Evolutionary conservation across 2,888 invertebrate species (phyloP), one percentile per base, ranked within the genome.

Genomic region (Andrena trimmerana): DNA sequence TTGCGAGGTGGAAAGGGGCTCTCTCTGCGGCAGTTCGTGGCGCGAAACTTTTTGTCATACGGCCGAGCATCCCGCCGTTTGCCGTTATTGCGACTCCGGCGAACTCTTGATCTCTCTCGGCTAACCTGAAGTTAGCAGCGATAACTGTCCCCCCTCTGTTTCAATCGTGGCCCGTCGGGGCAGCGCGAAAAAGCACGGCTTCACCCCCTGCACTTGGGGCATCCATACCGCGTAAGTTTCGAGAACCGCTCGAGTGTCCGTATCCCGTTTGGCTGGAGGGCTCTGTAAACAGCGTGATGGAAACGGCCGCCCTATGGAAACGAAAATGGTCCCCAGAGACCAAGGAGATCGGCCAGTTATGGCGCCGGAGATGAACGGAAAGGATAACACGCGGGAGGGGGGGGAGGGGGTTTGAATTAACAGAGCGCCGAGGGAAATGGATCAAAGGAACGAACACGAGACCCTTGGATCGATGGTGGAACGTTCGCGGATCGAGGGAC

Each of bases 231-330:
- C 83, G 86, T 90, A 89, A 91, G 89, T 90, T 90, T 87, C 78
- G 79, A 87, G 85, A 85, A 83, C 74, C 65, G 75, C 63, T 67
- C 78, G 81, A 78, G 82, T 68, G 78, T 78, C 65, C 52, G 68
- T 76, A 79, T 78, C 83, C 73, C 79, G 81, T 71, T 57, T 70
- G 72, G 79, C 70, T 82, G 81, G 82, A 91, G 90, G 90, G 88
- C 90, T 92, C 85, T 82, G 90, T 91, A 92, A 92, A 91, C 90
- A 92, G 57, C 57, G 20, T 13, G 57, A 27, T 57, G 27, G 57
- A 24, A 27, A 24, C 54, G 8, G 54, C 54, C 84, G 86, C 81
- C 86, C 86, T 87, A 90, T 90, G 88, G 87, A 88, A 91, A 86
- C 86, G 85, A 85, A 88, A 90, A 85, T 86, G 33, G 42, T 57